Evolutionary conservation across 2,797 vertebrate species (phyloP), one percentile per base, ranked within the genome.

Genomic region (Brachymystax lenok): DNA sequence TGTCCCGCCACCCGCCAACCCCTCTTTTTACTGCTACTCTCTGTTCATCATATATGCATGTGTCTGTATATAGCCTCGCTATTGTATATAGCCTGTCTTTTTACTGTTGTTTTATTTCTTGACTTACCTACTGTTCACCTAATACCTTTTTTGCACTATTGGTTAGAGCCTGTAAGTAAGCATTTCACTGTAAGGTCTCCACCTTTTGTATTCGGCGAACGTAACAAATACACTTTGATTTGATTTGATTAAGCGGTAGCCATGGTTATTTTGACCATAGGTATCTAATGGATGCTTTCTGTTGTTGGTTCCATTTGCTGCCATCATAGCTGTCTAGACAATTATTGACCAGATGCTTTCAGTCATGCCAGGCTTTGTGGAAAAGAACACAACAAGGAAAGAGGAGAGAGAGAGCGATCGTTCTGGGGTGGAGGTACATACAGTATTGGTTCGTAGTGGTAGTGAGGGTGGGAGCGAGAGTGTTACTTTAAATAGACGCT

Each of bases 311-410:
- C 59, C 59, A 63, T 63, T 63, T 63, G 59, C 21, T 63, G 59
- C n/a, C 14, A 14, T 24, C 19, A 5, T 12, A 21, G 74, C 16
- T 19, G 81, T 87, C 85, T 86, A 83, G 83, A 85, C 79, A 80
- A 56, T 30, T 84, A 91, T 90, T 74, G 87, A 86, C 63, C 52
- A 73, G 50, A 74, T 30, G 59, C 69, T 24, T 81, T 16, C 64
- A 75, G 73, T 66, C 54, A 82, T 77, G 71, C 52, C 28, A 19
- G 64, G 24, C 21, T 63, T 30, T 50, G 50, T 83, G 74, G 81
- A 27, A 71, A 51, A 30, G 12, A 50, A 72, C 16, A 12, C 46
- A 66, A 24, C 30, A n/a, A 74, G 78, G 54, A 63, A 24, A 28
- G 24, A 59, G 35, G 54, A 17, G 59, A 7, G 30, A 4, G n/a